These are phyloP conservation scores for Chorisops tibialis DNA, from an alignment of 2,888 invertebrate genomes.

Conservation along the genomic window DNA sequence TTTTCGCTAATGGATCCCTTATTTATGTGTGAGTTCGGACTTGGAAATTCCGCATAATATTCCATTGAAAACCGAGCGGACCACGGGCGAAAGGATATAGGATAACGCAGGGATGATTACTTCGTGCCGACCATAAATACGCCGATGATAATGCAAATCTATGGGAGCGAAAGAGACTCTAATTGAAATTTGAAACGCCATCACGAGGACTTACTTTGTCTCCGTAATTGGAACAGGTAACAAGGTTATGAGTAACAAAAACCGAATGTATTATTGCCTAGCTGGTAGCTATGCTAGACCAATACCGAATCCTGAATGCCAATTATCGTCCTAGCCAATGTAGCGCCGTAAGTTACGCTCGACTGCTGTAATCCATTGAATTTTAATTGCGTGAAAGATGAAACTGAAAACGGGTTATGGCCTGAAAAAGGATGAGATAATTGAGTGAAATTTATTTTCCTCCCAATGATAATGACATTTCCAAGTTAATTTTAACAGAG, in stretches of 20 bases:
- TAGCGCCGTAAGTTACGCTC: slow-evolving; percentile 12
- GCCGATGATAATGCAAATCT: slow-evolving; percentile 31
- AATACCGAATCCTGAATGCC: slow-evolving; percentile 1
- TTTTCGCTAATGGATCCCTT: slow-evolving; percentile 41
- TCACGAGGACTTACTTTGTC: slow-evolving; percentile 41
- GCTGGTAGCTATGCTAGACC: neutral
- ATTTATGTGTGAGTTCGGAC: slow-evolving; percentile 34
- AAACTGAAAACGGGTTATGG: slow-evolving; percentile 3
- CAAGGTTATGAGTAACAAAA: slow-evolving; percentile 45
- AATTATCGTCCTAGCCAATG: slow-evolving; percentile 11
- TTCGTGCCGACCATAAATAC: slow-evolving; percentile 36
- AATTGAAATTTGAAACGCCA: slow-evolving; percentile 39
- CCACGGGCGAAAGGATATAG: slow-evolving; percentile 9
- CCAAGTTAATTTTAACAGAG: no score
- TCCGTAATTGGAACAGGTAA: slow-evolving; percentile 53
- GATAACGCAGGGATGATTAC: slow-evolving; percentile 34
- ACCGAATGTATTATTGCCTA: neutral
- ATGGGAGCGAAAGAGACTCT: slow-evolving; percentile 25
- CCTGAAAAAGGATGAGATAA: neutral
- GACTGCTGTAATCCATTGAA: slow-evolving; percentile 10
- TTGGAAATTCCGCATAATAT: slow-evolving; percentile 2
- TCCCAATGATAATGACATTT: no score
- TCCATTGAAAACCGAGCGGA: no score
- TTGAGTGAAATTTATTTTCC: no score
- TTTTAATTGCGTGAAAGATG: slow-evolving; percentile 23